Base-by-base conservation (phyloP, 1,140 invertebrate genomes). In the Nebria ingens region DNA sequence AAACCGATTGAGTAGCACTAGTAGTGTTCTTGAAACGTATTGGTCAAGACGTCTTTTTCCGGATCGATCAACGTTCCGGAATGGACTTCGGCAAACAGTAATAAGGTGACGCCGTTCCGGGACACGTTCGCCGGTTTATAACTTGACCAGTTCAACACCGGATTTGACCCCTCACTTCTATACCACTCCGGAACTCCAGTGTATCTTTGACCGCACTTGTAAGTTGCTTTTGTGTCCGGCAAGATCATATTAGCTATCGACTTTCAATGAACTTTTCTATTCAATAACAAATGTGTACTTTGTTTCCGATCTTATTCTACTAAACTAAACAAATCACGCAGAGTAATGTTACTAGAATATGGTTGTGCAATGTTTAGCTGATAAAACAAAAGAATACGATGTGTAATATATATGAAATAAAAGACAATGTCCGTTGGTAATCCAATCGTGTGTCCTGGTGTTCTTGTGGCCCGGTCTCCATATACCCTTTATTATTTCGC, bases 321-420 rank as follows among this genome's bases (percentile, higher is more conserved):
- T 29, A 6, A 29, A 34, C 25, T 34, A n/a, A 9, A n/a, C 25
- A 34, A 34, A 34, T 34, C 25, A 34, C 25, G 25, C n/a, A 9
- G 6, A n/a, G 6, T 34, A 34, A n/a, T 34, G 25, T 12, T 9
- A 12, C 17, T 45, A 9, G 6, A 17, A 45, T 45, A 45, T 45
- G 9, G 17, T 17, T 12, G 40, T 12, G 40, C n/a, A n/a, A n/a
- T n/a, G n/a, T n/a, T n/a, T n/a, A 17, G 40, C 40, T 45, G 40
- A 45, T 45, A 45, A 45, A 45, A 45, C 40, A 45, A 3, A 45
- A 45, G 40, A 45, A 45, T 45, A 45, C 40, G 40, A 45, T 45
- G 40, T 45, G 40, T 45, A 45, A 45, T 45, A 45, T 45, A 45
- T 45, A n/a, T n/a, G 17, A 45, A 45, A 45, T 45, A 45, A 45